Conservation (phyloP, 1,140 invertebrate species). For the Homalodisca vitripennis region DNA sequence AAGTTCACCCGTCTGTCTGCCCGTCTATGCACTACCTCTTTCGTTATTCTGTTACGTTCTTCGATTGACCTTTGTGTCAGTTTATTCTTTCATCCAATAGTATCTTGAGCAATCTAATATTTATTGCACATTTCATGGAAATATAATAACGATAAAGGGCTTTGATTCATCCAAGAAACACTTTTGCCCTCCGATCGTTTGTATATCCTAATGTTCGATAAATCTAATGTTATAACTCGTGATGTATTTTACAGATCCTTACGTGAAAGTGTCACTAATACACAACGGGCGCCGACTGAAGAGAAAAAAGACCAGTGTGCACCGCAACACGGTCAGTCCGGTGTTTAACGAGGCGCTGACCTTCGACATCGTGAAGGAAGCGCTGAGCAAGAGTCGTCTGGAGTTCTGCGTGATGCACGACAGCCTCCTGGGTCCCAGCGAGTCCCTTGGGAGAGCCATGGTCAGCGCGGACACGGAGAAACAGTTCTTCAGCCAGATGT, state of each 20-base stretch:
- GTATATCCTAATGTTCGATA: too few relatives aligned
- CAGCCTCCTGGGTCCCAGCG: slow-evolving; percentile 53
- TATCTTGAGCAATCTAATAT: too few relatives aligned
- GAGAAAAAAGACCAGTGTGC: slow-evolving; percentile 88
- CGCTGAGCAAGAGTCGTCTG: slow-evolving; percentile 52
- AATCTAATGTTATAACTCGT: neutral
- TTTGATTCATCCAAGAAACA: too few relatives aligned
- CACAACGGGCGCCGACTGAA: slow-evolving; percentile 76
- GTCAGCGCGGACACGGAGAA: slow-evolving; percentile 52
- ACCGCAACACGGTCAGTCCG: slow-evolving; percentile 78
- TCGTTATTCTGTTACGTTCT: too few relatives aligned
- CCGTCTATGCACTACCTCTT: too few relatives aligned
- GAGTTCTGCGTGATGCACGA: slow-evolving; percentile 57
- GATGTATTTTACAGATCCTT: slow-evolving; percentile 61
- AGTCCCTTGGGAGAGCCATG: slow-evolving; percentile 53
- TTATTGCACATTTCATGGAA: too few relatives aligned
- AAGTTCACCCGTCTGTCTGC: too few relatives aligned
- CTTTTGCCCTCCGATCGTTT: too few relatives aligned
- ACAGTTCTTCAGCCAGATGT: slow-evolving; percentile 55
- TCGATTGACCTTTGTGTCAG: too few relatives aligned
- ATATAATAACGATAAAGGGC: too few relatives aligned
- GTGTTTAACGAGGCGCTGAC: slow-evolving; percentile 87
- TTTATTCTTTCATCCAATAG: too few relatives aligned
- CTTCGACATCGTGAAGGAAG: slow-evolving; percentile 70
- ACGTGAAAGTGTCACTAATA: slow-evolving; percentile 79